Evolutionary conservation across 2,113 vertebrate species (phyloP).

Genomic region (Podarcis muralis): DNA sequence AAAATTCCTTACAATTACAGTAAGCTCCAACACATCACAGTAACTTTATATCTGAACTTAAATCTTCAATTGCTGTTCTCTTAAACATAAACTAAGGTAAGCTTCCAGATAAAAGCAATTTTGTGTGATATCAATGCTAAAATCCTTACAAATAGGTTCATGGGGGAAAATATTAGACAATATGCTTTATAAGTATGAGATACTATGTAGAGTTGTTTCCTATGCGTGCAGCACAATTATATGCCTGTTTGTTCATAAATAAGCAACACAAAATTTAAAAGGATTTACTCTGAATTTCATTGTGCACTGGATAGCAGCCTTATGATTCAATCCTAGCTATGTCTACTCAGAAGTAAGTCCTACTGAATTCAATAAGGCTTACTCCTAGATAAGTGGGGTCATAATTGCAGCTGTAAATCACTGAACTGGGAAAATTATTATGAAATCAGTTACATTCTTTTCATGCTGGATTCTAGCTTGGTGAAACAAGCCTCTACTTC

Average conservation of each 20-base stretch:
- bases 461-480: not conserved
- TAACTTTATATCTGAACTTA: conserved; percentile 1
- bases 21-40: not conserved
- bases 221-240: not conserved
- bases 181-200: rapidly evolving
- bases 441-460: not conserved
- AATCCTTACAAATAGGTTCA: not conserved
- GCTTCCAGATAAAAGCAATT: conserved; percentile 27
- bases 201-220: not conserved
- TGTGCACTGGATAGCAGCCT: too few species aligned
- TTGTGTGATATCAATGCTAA: not conserved
- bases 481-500: not conserved
- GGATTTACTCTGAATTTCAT: not conserved
- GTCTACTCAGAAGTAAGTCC: too few species aligned
- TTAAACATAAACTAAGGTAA: not conserved
- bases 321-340: too few species aligned
- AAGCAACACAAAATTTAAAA: not conserved
- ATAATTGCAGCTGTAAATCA: not conserved
- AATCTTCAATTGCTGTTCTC: conserved; percentile 35
- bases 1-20: not conserved
- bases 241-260: not conserved
- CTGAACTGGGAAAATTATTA: not conserved
- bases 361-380: too few species aligned
- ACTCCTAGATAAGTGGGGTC: not conserved
- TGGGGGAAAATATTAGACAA: not conserved